These are phyloP conservation scores for Cephonodes hylas DNA, from an alignment of 2,888 invertebrate species.

Conservation along the genomic window DNA sequence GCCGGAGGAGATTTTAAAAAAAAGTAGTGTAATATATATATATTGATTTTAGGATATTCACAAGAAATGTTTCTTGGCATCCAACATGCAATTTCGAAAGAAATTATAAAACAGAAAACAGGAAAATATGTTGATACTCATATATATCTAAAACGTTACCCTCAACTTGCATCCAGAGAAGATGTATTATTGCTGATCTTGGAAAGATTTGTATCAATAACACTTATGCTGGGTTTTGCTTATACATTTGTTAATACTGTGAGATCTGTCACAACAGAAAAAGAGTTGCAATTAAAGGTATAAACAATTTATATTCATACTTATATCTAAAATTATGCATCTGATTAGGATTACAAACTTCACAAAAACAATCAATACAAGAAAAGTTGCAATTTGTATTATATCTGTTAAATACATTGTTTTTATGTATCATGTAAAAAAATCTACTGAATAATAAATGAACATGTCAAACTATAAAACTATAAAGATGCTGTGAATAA, in stretches of 20 bases:
- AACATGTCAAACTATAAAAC: no score
- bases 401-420: no score
- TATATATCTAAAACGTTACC: slow-evolving; percentile 83
- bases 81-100: slow-evolving; percentile 67
- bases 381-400: no score
- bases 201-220: slow-evolving; percentile 86
- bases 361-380: no score
- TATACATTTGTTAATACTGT: slow-evolving; percentile 91
- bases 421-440: no score
- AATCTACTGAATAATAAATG: no score
- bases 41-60: slow-evolving; percentile 55
- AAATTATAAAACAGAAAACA: slow-evolving; percentile 64
- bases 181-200: slow-evolving; percentile 86
- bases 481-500: no score
- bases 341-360: no score
- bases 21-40: background rate
- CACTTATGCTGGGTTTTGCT: slow-evolving; percentile 90
- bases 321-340: background rate
- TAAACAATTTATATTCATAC: slow-evolving; percentile 1
- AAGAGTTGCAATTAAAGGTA: slow-evolving; percentile 88
- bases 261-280: slow-evolving; percentile 87
- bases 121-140: slow-evolving; percentile 55
- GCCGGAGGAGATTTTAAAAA: no score
- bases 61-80: slow-evolving; percentile 70
- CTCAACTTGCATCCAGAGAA: slow-evolving; percentile 86